Evolutionary conservation across 2,888 invertebrate genomes (phyloP), one percentile per base, ranked within the genome.

Genomic region (Thera britannica): DNA sequence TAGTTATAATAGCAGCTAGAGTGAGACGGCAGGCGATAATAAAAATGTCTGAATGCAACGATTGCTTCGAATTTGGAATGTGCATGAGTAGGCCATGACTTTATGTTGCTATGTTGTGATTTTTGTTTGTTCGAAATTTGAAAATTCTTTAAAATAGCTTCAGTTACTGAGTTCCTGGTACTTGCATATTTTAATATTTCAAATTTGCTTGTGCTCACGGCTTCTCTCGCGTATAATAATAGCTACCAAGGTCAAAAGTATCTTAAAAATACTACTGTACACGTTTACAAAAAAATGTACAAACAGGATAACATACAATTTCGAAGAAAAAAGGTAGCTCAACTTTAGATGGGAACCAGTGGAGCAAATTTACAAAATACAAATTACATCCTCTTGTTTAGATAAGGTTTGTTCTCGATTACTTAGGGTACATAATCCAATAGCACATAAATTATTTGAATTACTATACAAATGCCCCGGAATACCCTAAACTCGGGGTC

Each of bases 41-140:
- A 85, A 84, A 86, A 85, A 81, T 79, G 79, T 82, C 79, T 55
- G 56, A 70, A 69, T 64, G 71, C 70, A 59, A 62, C 67, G 54
- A 68, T 68, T 68, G 71, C 71, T 71, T 70, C 72, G 73, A 75
- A 71, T 75, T 62, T 65, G 56, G 34, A 75, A 75, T 73, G 68
- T 67, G 72, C 57, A 35, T 67, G 11, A 23, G 23, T 23, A 23
- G 23, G 23, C 23, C 23, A 23, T 57, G 62, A 60, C 57, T 69
- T 69, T 69, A 68, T 71, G 63, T 63, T 63, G 62, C 59, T 56
- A 54, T 65, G 64, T 64, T 62, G 52, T 65, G 57, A 62, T 62
- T 68, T 68, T 23, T 66, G 51, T 58, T 66, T 65, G 58, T 55
- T 66, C 57, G 52, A 44, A 66, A 41, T 61, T 62, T 62, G 8